Base-by-base conservation (phyloP, 2,888 invertebrate genomes). In the Elegia similella region DNA sequence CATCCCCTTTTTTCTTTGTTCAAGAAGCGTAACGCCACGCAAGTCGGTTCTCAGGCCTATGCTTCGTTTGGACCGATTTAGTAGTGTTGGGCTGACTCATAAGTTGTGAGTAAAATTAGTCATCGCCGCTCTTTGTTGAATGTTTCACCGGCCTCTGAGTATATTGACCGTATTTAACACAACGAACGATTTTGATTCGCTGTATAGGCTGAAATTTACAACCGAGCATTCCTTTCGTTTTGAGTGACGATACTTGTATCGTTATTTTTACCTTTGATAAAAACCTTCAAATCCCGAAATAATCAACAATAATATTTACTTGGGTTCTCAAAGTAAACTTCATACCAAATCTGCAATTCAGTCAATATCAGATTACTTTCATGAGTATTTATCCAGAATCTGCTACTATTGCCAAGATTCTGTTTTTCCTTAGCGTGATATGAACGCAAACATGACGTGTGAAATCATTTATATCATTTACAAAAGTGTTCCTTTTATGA, bases 1-100 rank as follows among this genome's bases (percentile, higher is more conserved):
- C 76, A 82, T 78, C 83, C 84, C 84, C 82, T 84, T 85, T 75
- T 86, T 87, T 82, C 85, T 84, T 83, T 88, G 88, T 82, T 78
- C 84, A 86, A 73, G 76, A 69, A 84, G 79, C 89, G 87, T 85
- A 80, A 82, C 89, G 80, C 82, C 84, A 85, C 84, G 85, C 86
- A 81, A 85, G 78, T 76, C 64, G 68, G 81, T 88, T 88, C 88
- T 82, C 86, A 87, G 77, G 84, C 78, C 62, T 62, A 62, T 70
- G 71, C 67, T 59, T 67, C 70, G 75, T 75, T 76, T 63, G 69
- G 68, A 72, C 78, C 72, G 74, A 76, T 75, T 81, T 79, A 80
- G 77, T 80, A 70, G 71, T 72, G 64, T 71, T 60, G 62, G 42
- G 69, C 69, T 80, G 81, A 80, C 67, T 80, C 80, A 80, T 75